These are phyloP conservation scores for Etheostoma spectabile DNA, from an alignment of 2,113 vertebrate species.

Conservation along the genomic window DNA sequence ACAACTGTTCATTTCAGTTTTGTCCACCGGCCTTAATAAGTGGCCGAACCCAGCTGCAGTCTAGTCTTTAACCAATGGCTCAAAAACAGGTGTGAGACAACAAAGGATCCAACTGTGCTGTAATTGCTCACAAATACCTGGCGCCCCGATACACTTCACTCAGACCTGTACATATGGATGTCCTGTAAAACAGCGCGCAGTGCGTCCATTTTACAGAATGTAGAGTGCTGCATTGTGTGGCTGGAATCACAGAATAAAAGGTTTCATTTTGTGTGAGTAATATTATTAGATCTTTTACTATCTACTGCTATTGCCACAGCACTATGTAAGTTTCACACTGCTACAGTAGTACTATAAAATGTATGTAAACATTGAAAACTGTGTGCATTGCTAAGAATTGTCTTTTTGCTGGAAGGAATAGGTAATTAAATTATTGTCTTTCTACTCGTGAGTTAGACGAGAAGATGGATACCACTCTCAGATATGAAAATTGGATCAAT, in stretches of 20 bases:
- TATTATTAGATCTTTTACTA: neutral
- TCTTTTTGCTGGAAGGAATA: neutral
- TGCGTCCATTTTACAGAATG: neutral
- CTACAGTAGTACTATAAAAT: neutral
- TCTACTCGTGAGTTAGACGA: neutral
- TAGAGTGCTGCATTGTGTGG: neutral
- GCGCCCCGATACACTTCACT: constrained; percentile 10
- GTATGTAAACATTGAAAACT: neutral
- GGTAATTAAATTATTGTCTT: neutral
- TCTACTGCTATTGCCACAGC: neutral
- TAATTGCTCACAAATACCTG: constrained; percentile 69
- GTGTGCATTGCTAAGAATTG: neutral
- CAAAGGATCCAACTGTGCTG: constrained; percentile 75
- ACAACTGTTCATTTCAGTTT: constrained; percentile 63
- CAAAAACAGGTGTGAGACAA: constrained; percentile 77
- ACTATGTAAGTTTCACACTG: neutral
- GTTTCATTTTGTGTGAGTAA: neutral
- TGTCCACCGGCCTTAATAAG: constrained; percentile 61
- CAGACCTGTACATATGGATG: neutral
- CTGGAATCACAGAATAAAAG: neutral
- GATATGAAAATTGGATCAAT: neutral
- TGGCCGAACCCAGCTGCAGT: constrained; percentile 56
- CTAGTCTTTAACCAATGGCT: constrained; percentile 63
- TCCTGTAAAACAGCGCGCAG: neutral
- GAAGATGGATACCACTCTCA: neutral